phyloP scores from a whole-genome alignment of 2,113 vertebrate species.

The Ceyx melanurus region DNA sequence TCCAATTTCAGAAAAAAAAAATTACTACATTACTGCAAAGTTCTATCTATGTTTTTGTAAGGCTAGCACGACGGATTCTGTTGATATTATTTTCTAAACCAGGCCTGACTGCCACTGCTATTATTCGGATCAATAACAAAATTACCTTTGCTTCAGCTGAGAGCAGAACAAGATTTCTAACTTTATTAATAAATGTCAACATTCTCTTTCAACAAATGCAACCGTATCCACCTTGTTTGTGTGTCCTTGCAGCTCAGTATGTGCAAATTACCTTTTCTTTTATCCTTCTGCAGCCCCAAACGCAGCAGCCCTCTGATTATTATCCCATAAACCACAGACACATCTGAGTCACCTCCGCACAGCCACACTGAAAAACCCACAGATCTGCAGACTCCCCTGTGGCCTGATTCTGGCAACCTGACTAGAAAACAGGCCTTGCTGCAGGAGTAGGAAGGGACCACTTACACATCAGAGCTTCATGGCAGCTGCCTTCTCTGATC shows the following conservation, averaged over 20 bases:
- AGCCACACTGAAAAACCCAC: neutral
- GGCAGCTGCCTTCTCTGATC: constrained; percentile 1
- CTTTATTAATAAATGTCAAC: constrained; percentile 6
- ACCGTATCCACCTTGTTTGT: neutral
- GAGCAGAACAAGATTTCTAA: neutral
- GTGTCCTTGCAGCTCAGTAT: neutral
- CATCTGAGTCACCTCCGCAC: neutral
- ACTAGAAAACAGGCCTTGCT: neutral
- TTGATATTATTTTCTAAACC: neutral
- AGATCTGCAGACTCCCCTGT: neutral
- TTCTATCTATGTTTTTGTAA: neutral
- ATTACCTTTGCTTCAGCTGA: constrained; percentile 11
- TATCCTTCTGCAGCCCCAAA: neutral
- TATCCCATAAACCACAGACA: neutral
- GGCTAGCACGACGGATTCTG: neutral
- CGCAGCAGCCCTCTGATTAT: neutral
- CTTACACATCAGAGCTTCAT: neutral
- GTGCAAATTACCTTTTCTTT: neutral
- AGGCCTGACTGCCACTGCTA: neutral
- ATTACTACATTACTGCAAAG: neutral
- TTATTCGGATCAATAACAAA: constrained; percentile 28
- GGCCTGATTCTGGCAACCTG: neutral
- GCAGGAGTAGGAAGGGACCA: neutral
- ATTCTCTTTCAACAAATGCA: neutral
- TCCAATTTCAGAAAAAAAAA: neutral